Conservation (phyloP, 2,113 vertebrate species). For the Pteruthius melanotis region DNA sequence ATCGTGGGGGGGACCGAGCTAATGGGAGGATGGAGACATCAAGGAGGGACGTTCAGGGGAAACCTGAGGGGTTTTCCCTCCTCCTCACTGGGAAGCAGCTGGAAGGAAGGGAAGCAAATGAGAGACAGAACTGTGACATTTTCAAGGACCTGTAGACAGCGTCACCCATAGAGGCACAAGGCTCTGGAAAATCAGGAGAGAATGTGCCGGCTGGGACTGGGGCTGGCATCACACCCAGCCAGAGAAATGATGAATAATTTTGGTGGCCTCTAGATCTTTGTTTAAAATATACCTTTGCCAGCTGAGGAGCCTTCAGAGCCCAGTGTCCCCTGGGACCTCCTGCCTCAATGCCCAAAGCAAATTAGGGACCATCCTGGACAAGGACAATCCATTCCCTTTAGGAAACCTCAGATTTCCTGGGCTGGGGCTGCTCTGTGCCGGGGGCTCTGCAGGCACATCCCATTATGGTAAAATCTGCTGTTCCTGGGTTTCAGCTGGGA, state of each 20-base stretch:
- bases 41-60: neutral
- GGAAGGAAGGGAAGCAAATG: neutral
- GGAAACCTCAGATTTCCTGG: neutral
- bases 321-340: neutral
- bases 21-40: neutral
- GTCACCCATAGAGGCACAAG: neutral
- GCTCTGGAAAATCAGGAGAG: neutral
- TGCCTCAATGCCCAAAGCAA: neutral
- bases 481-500: conserved; percentile 7
- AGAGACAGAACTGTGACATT: neutral
- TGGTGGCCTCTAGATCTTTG: neutral
- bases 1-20: neutral
- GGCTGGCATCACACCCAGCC: neutral
- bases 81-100: neutral
- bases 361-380: neutral
- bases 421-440: accelerated
- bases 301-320: neutral
- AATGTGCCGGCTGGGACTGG: accelerated
- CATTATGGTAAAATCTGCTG: conserved; percentile 33
- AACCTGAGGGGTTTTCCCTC: neutral
- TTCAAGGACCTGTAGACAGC: neutral
- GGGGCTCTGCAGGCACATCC: conserved; percentile 15
- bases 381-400: neutral
- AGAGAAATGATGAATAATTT: neutral
- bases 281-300: neutral